These are phyloP conservation scores for Orestias chungarensis DNA, from an alignment of 2,797 vertebrate species.

Conservation along the genomic window DNA sequence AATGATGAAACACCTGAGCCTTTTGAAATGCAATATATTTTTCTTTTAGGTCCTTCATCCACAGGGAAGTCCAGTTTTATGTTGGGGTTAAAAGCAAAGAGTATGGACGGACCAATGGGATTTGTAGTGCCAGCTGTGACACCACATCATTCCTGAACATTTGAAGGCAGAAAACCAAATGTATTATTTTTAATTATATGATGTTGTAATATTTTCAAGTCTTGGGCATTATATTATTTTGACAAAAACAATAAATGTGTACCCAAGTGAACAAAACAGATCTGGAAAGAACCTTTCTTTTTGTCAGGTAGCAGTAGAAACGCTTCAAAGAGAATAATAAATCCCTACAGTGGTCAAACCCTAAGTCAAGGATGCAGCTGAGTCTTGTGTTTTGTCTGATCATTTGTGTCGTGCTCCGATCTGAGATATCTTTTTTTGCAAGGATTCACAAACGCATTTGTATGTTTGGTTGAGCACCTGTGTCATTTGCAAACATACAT, in stretches of 20 bases:
- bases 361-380: conserved; percentile 36
- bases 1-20: neutral
- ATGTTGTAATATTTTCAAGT: neutral
- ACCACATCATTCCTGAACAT: conserved; percentile 89
- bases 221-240: neutral
- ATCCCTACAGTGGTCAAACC: conserved; percentile 22
- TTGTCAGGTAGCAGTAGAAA: conserved; percentile 20
- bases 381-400: conserved; percentile 28
- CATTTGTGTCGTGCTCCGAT: conserved; percentile 50
- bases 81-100: conserved; percentile 83
- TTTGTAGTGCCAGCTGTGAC: conserved; percentile 85
- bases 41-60: conserved; percentile 85
- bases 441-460: neutral
- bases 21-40: conserved; percentile 16
- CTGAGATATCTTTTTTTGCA: conserved; percentile 42
- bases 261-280: neutral
- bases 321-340: conserved; percentile 47
- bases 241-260: neutral
- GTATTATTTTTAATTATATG: neutral
- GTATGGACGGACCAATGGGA: conserved; percentile 84
- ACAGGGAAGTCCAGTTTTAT: conserved; percentile 84
- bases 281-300: conserved; percentile 4
- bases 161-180: conserved; percentile 70
- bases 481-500: neutral
- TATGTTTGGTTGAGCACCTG: too few relatives aligned